Base-by-base conservation (phyloP, 1,140 invertebrate species). In the Augochlora pura region DNA sequence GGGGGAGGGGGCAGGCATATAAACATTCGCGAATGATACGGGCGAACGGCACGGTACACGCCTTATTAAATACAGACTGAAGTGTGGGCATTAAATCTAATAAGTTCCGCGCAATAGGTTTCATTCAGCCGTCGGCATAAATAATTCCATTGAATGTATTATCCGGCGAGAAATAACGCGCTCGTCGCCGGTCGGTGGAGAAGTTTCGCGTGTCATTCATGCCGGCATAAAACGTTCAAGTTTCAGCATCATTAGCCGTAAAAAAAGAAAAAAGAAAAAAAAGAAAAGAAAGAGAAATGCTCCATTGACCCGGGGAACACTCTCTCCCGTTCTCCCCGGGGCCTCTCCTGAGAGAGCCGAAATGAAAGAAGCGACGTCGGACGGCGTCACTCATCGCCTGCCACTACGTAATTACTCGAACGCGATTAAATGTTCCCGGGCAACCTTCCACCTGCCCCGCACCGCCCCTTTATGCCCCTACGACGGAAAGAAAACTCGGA, bases 331-430 rank as follows among this genome's bases (percentile, higher is more conserved):
- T n/a, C 10, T 59, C 38, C 9, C 54, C n/a, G 7, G 18, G n/a
- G n/a, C n/a, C n/a, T n/a, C n/a, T n/a, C n/a, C n/a, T n/a, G n/a
- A n/a, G 32, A 46, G 3, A 10, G 16, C 27, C 46, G 69, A 63
- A 77, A 77, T 38, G 67, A 70, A 77, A 77, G 67, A 77, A 70
- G 68, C 39, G 42, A 27, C 32, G 62, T 42, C 42, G 21, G 7
- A 46, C 14, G 39, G 57, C 77, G 67, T 84, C 72, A 84, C 82
- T 84, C 83, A 84, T 84, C 83, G 83, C 83, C 83, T 84, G 83
- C 77, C 77, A 49, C 42, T 32, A 60, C 74, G 72, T 85, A 84
- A 85, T 85, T 84, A 85, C 82, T 84, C 82, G 78, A 87, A 81
- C 73, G 68, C 63, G 80, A 78, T 84, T 83, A 80, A 87, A 84